Evolutionary conservation across 1,140 invertebrate genomes (phyloP).

Genomic region (Drosophila mojavensis): DNA sequence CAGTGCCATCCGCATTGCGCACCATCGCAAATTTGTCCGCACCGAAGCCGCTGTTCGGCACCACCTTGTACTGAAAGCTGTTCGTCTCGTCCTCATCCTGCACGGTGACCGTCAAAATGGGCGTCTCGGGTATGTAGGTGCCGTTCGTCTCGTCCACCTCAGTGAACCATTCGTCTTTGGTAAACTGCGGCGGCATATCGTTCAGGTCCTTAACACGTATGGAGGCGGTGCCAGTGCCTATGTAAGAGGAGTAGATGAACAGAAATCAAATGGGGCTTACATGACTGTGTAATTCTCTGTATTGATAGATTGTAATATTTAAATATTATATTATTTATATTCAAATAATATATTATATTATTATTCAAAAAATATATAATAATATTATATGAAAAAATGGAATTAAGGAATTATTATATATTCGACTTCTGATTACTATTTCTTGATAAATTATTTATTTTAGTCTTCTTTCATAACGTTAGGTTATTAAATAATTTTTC

Average conservation of each 20-base stretch:
- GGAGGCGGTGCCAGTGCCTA: conserved; percentile 85
- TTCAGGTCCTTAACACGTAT: conserved; percentile 87
- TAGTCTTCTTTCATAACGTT: too few relatives aligned
- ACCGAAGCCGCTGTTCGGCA: conserved; percentile 87
- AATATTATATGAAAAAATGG: too few relatives aligned
- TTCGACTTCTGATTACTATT: too few relatives aligned
- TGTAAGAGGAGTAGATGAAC: conserved; percentile 19
- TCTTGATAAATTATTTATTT: too few relatives aligned
- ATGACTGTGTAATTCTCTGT: not conserved
- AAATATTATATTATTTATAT: too few relatives aligned
- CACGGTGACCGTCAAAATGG: conserved; percentile 87
- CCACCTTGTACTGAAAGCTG: conserved; percentile 85
- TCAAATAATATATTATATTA: too few relatives aligned
- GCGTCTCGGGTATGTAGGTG: conserved; percentile 86
- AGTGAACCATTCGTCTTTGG: conserved; percentile 88
- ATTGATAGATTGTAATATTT: too few relatives aligned
- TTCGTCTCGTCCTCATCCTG: conserved; percentile 89
- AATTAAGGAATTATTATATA: too few relatives aligned
- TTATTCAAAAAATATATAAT: too few relatives aligned
- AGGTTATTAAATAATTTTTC: too few relatives aligned
- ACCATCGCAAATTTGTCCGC: conserved; percentile 89
- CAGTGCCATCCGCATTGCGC: conserved; percentile 87
- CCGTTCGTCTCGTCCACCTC: conserved; percentile 89
- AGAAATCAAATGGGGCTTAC: not conserved
- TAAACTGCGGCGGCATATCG: conserved; percentile 88